A percentile compares a stretch with the other conserved stretches of the same genome.
Conservation (phyloP, 2,113 vertebrate genomes). For the Nettapus auritus region DNA sequence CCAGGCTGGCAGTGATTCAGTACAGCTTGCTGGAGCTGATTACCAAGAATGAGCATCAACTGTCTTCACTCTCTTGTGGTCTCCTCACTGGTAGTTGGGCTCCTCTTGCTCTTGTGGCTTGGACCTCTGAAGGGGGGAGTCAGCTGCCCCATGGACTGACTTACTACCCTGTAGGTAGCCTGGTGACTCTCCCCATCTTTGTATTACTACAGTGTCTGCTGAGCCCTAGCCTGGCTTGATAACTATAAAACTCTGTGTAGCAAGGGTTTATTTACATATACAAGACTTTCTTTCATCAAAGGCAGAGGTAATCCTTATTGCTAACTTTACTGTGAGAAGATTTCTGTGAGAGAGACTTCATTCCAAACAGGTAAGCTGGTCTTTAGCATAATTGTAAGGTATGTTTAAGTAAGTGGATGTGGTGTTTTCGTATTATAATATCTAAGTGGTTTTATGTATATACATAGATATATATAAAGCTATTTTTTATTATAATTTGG, state of each 20-base stretch:
- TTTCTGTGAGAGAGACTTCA: neutral
- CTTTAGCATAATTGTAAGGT: neutral
- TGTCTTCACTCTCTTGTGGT: neutral
- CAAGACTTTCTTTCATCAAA: neutral
- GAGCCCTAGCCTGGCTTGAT: fast-evolving
- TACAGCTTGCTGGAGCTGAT: neutral
- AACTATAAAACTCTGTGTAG: fast-evolving
- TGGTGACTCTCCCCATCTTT: neutral
- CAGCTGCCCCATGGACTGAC: fast-evolving
- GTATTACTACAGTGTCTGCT: fast-evolving
- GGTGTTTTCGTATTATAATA: neutral
- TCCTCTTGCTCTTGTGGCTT: neutral
- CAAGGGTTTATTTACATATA: fast-evolving
- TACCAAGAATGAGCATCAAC: neutral
- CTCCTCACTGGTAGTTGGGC: fast-evolving
- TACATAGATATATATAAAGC: neutral
- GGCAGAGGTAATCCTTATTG: neutral
- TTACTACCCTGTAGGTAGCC: fast-evolving
- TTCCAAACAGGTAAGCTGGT: neutral
- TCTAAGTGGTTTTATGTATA: too few relatives aligned
- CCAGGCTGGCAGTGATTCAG: neutral
- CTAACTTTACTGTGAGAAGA: neutral
- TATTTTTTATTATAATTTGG: neutral
- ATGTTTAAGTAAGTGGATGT: fast-evolving
- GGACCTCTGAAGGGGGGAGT: fast-evolving